Evolutionary conservation across 2,888 invertebrate species (phyloP), one percentile per base, ranked within the genome.

Genomic region (Acanthosoma haemorrhoidale): DNA sequence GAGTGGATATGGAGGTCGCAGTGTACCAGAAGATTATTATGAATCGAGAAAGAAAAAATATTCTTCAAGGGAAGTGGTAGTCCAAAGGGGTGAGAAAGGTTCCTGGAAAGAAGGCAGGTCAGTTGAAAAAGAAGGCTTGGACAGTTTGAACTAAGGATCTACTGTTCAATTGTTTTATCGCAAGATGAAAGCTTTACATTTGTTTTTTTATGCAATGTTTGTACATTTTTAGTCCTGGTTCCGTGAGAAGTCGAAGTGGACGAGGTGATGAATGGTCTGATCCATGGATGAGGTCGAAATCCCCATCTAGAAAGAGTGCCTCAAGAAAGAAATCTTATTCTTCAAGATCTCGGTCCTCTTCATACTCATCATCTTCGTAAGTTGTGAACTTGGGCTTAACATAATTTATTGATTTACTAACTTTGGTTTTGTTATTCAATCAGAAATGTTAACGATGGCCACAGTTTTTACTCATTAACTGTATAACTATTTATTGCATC

Each of bases 211-310:
- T n/a, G n/a, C n/a, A n/a, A n/a, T n/a, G n/a, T n/a, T n/a, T 15
- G 8, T 32, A 31, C 4, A 59, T 16, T 32, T 11, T 59, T 59
- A 58, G 68, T 34, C 59, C 59, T 32, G 59, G 25, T n/a, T 70
- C 57, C 25, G 60, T 18, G 31, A 69, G 74, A 11, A 64, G 70
- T 31, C 61, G 70, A 11, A 57, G 73, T n/a, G 73, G 71, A 16
- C 43, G 76, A 60, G 77, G 74, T n/a, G 95, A 96, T 79, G 95
- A 95, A 77, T 96, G 96, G 95, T 91, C 90, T 51, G 96, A 96
- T 82, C 96, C 96, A 0, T 96, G 96, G 96, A 93, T 93, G 89
- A 81, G 89, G 34, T 85, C 86, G 3, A 88, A 88, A 76, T 88
- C 88, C 3, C 87, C 87, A 0, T 76, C 61, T n/a, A 75, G 79